These are phyloP conservation scores for Amiota mariae DNA, from an alignment of 2,888 invertebrate genomes.

Conservation along the genomic window DNA sequence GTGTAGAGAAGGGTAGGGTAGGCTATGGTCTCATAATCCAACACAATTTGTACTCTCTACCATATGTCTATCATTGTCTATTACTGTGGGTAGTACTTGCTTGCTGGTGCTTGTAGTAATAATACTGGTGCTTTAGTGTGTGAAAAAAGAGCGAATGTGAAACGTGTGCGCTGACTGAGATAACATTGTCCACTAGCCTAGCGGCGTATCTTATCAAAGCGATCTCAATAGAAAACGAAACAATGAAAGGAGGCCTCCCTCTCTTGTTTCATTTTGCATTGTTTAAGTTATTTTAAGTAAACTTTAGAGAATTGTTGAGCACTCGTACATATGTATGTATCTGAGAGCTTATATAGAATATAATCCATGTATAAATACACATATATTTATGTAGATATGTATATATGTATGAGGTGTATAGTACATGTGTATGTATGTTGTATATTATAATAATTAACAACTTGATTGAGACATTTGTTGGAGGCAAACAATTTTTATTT, in stretches of 20 bases:
- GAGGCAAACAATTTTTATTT: neutral
- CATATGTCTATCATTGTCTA: neutral
- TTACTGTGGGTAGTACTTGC: neutral
- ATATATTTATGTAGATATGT: no score
- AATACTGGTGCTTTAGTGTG: neutral
- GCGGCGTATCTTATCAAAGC: constrained; percentile 24
- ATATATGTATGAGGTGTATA: neutral
- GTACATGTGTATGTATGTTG: constrained; percentile 3
- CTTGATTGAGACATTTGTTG: constrained; percentile 15
- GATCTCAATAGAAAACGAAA: constrained; percentile 19
- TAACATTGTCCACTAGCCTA: neutral
- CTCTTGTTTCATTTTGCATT: neutral
- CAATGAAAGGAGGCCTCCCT: constrained; percentile 14
- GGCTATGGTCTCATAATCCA: neutral
- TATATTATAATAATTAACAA: constrained; percentile 13
- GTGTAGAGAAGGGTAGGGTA: neutral
- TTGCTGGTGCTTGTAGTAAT: no score
- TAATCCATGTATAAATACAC: neutral
- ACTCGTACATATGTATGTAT: neutral
- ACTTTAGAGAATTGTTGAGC: neutral
- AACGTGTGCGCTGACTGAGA: neutral
- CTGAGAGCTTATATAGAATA: neutral
- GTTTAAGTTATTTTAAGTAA: constrained; percentile 23
- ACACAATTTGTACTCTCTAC: neutral
- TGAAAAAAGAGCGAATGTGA: constrained; percentile 4